phyloP scores from a whole-genome alignment of 2,888 invertebrate species.

The Leptopterna dolabrata region DNA sequence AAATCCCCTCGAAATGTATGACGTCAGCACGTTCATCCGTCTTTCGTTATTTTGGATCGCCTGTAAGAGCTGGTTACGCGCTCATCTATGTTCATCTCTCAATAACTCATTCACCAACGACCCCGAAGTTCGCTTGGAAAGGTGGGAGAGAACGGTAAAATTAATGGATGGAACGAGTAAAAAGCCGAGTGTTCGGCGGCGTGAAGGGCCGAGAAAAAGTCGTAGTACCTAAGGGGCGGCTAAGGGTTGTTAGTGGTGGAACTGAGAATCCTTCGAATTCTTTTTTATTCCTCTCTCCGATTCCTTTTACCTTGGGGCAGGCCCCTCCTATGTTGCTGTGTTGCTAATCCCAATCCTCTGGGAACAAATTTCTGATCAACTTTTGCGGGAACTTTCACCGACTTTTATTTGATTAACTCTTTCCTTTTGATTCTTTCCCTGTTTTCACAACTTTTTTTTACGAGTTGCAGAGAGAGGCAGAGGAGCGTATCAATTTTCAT shows the following conservation, averaged over 20 bases:
- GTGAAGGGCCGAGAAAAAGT: not conserved
- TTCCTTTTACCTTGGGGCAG: not conserved
- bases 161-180: not conserved
- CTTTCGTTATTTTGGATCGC: too few relatives aligned
- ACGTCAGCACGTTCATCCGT: too few relatives aligned
- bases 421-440: not conserved
- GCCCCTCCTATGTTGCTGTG: not conserved
- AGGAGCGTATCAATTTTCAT: not conserved
- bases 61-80: too few relatives aligned
- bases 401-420: not conserved
- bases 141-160: too few relatives aligned
- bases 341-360: not conserved
- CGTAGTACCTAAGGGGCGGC: not conserved
- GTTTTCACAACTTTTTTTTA: not conserved
- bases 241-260: not conserved
- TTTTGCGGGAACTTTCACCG: not conserved
- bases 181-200: not conserved
- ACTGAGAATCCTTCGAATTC: not conserved
- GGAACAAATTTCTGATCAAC: not conserved
- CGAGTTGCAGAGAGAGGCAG: not conserved
- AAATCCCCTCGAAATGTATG: too few relatives aligned
- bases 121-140: too few relatives aligned
- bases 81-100: too few relatives aligned
- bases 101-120: too few relatives aligned
- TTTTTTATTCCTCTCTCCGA: not conserved